Base-by-base conservation (phyloP, 2,888 invertebrate species). In the Parnassius apollo region DNA sequence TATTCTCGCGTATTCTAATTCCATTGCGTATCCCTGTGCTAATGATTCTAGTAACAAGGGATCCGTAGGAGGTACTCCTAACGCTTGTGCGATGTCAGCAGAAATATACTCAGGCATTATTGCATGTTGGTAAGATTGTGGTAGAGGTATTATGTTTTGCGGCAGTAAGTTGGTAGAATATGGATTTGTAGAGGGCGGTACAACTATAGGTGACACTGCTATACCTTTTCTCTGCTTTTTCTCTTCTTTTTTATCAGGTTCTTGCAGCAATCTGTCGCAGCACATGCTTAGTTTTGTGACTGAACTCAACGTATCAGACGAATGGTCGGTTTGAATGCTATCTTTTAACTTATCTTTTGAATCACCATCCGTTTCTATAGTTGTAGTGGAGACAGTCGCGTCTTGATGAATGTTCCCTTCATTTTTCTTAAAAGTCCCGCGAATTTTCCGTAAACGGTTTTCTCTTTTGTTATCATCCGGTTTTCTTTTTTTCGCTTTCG, bases 1-100 rank as follows among this genome's bases (percentile, higher is more conserved):
- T 57, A 95, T 94, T 66, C 95, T 92, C 0, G 94, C 94, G 76
- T 95, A 95, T 77, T 95, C 95, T 50, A 94, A 80, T 70, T 95
- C 95, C 92, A 95, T 93, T 0, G 95, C 93, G 73, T 94, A 92
- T 9, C 91, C 91, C 81, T 92, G 92, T 0, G 92, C 92, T 68
- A 92, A 68, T 0, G 92, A 92, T 78, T 92, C 92, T 0, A 91
- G 73, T n/a, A 92, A 81, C 52, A 92, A 69, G 0, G 92, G 92
- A 69, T 92, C 92, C 0, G 90, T 82, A 9, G 91, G 83, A 8
- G 88, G 86, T 0, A 92, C 88, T 1, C 92, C 92, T 64, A 92
- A 70, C 2, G 89, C 86, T 65, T 91, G 91, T 0, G 92, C 91
- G 49, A 92, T 83, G 66, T 92, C 91, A 2, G 86, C 73, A 1